A percentile compares a stretch with the other conserved stretches of the same genome.
These are phyloP conservation scores for Microctonus aethiopoides DNA, from an alignment of 2,888 invertebrate genomes.

Conservation along the genomic window DNA sequence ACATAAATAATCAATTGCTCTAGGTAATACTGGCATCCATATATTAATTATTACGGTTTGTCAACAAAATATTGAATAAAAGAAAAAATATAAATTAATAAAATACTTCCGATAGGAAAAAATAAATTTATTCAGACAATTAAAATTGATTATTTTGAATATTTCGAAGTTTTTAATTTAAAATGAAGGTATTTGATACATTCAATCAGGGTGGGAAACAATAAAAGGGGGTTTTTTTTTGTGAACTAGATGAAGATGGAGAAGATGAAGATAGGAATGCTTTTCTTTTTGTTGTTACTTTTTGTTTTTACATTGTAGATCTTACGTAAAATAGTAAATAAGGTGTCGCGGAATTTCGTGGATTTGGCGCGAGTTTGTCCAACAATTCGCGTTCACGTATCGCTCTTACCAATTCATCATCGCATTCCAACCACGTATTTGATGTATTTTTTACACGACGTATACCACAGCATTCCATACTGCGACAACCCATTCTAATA, in stretches of 20 bases:
- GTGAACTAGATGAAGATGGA: constrained; percentile 10
- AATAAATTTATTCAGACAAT: constrained; percentile 1
- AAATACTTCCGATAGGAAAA: neutral
- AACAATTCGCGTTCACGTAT: constrained; percentile 83
- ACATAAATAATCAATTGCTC: constrained; percentile 8
- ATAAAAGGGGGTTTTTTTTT: constrained; percentile 11
- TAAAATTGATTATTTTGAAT: constrained; percentile 23
- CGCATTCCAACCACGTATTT: constrained; percentile 85
- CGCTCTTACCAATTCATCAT: constrained; percentile 85
- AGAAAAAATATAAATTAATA: neutral
- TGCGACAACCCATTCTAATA: constrained; percentile 67
- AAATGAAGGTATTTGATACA: constrained; percentile 48
- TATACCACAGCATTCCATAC: constrained; percentile 71
- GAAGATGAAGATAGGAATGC: constrained; percentile 39
- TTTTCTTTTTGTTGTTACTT: constrained; percentile 21
- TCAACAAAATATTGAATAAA: constrained; percentile 7
- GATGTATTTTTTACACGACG: constrained; percentile 62
- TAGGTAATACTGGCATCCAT: neutral
- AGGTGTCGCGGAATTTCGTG: constrained; percentile 83
- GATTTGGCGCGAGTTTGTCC: constrained; percentile 79
- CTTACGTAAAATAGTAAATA: constrained; percentile 87
- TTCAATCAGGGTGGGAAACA: constrained; percentile 24
- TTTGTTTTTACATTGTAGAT: constrained; percentile 57
- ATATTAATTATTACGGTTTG: neutral
- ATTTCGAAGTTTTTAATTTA: constrained; percentile 45